Percentiles rank a stretch among this genome's conserved stretches.
These are phyloP conservation scores for Chlamydotis undulata DNA, from an alignment of 2,113 vertebrate genomes.

Conservation along the genomic window DNA sequence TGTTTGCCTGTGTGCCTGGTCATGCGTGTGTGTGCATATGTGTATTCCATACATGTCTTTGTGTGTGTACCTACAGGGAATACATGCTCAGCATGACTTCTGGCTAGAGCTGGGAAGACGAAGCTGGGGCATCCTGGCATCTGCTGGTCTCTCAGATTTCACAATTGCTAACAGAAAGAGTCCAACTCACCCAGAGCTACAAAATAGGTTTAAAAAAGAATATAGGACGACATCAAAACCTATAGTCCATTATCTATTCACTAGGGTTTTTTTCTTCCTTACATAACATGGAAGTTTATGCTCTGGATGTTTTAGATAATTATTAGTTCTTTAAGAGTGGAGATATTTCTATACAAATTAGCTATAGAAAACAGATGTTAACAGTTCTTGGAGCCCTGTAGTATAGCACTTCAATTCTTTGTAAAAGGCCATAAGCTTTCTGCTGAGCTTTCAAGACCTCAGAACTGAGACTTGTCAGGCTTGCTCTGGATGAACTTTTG, in stretches of 20 bases:
- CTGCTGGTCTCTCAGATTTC: not conserved
- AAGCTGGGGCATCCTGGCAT: accelerated
- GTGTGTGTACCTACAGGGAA: accelerated
- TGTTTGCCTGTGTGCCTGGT: not conserved
- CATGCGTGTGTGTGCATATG: not conserved
- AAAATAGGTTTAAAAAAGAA: not conserved
- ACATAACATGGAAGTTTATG: not conserved
- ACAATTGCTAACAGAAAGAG: not conserved
- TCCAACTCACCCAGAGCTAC: not conserved
- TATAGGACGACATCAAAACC: not conserved
- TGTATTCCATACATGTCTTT: not conserved
- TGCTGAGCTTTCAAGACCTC: not conserved
- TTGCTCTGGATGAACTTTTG: not conserved
- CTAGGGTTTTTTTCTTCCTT: not conserved
- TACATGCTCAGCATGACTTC: not conserved
- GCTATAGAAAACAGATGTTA: not conserved
- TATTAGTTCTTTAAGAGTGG: not conserved
- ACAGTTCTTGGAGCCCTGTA: not conserved
- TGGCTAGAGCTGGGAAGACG: not conserved
- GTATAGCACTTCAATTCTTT: not conserved
- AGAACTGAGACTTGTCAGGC: not conserved
- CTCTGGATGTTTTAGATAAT: not conserved
- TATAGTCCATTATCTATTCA: not conserved
- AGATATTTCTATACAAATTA: not conserved
- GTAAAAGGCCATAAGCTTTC: not conserved